Evolutionary conservation across 2,888 invertebrate species (phyloP).

Genomic region (Ophion slaviceki): DNA sequence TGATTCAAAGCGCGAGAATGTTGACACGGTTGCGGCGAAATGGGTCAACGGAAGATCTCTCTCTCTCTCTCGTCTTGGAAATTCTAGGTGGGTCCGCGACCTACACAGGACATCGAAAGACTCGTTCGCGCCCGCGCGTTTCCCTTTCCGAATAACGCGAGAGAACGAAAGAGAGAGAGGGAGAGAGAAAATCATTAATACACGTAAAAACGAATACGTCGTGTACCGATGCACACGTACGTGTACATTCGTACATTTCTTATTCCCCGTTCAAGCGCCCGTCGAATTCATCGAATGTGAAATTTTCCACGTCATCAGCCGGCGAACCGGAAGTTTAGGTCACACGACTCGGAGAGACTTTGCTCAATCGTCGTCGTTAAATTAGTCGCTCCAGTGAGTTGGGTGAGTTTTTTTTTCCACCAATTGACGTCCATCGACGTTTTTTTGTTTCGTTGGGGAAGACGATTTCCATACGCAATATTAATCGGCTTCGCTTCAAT

Average conservation of each 20-base stretch:
- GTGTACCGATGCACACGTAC: constrained; percentile 1
- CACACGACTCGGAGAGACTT: too few species aligned
- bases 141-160: constrained; percentile 12
- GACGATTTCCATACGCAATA: too few species aligned
- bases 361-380: too few species aligned
- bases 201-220: constrained; percentile 39
- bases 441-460: too few species aligned
- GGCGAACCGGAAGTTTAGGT: not conserved
- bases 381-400: too few species aligned
- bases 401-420: too few species aligned
- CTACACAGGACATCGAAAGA: constrained; percentile 53
- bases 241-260: constrained; percentile 20
- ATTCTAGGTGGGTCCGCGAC: constrained; percentile 39
- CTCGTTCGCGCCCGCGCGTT: constrained; percentile 54
- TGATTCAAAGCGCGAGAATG: constrained; percentile 9
- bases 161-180: constrained; percentile 16
- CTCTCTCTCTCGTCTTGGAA: constrained; percentile 31
- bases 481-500: too few species aligned
- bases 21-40: not conserved
- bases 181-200: constrained; percentile 61
- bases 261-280: not conserved
- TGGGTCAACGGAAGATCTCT: constrained; percentile 44
- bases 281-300: not conserved
- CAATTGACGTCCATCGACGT: too few species aligned
- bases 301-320: not conserved